Percentiles rank a stretch among this genome's conserved stretches.
phyloP scores from a whole-genome alignment of 2,113 vertebrate species.

The Hoplias malabaricus region DNA sequence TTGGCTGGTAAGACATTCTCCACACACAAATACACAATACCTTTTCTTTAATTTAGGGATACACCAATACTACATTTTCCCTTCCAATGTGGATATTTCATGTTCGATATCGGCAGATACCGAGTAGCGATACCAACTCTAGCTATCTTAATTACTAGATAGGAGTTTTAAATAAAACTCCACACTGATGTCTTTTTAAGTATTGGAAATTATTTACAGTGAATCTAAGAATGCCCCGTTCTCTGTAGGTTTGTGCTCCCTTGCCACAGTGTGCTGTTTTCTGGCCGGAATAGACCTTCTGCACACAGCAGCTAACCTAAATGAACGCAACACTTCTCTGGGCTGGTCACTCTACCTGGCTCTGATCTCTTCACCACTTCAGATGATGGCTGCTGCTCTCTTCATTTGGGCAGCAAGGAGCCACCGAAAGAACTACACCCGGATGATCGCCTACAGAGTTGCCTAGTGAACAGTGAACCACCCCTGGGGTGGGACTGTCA shows the following conservation, averaged over 20 bases:
- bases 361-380: slow-evolving; percentile 89
- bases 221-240: neutral
- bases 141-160: too few species aligned
- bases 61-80: too few species aligned
- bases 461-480: slow-evolving; percentile 61
- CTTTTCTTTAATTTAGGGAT: too few species aligned
- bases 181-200: too few species aligned
- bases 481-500: neutral
- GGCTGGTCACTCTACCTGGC: slow-evolving; percentile 98
- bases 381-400: slow-evolving; percentile 94
- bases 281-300: slow-evolving; percentile 85
- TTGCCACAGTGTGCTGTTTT: slow-evolving; percentile 89
- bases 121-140: too few species aligned
- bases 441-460: slow-evolving; percentile 88
- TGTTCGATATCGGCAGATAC: too few species aligned
- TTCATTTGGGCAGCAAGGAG: slow-evolving; percentile 93
- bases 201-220: too few species aligned
- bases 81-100: too few species aligned
- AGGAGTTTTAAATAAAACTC: too few species aligned
- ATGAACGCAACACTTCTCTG: slow-evolving; percentile 75
- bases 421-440: slow-evolving; percentile 89
- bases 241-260: slow-evolving; percentile 83
- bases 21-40: neutral
- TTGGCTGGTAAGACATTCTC: slow-evolving; percentile 80
- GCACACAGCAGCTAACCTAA: slow-evolving; percentile 70